Percentiles rank a stretch among this genome's conserved stretches.
These are phyloP conservation scores for Pseudomyrmex pallidus DNA, from an alignment of 1,140 invertebrate species.

Conservation along the genomic window DNA sequence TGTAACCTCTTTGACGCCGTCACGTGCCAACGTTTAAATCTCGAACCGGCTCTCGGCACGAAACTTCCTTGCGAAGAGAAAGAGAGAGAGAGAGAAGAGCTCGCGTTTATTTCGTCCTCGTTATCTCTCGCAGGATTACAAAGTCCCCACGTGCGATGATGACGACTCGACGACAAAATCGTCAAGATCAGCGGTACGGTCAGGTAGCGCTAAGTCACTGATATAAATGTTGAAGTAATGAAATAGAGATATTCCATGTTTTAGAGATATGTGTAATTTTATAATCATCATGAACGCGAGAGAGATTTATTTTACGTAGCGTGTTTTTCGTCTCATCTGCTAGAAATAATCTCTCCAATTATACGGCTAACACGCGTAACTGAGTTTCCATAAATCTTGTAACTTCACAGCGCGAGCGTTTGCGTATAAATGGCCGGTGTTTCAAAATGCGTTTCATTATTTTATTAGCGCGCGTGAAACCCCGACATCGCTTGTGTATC, in stretches of 20 bases:
- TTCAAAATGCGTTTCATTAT: constrained; percentile 21
- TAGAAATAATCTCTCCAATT: constrained; percentile 23
- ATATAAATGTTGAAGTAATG: neutral
- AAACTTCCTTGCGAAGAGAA: constrained; percentile 20
- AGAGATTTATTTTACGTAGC: neutral
- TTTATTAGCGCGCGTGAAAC: constrained; percentile 16
- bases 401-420: neutral
- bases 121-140: constrained; percentile 13
- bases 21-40: constrained; percentile 54
- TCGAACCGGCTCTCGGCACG: constrained; percentile 19
- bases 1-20: constrained; percentile 45
- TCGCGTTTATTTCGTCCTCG: constrained; percentile 28
- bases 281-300: neutral
- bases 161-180: neutral
- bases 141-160: neutral
- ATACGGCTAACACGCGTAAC: neutral
- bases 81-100: constrained; percentile 6
- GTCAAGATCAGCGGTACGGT: neutral
- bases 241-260: neutral
- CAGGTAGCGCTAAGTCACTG: no score
- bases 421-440: constrained; percentile 1
- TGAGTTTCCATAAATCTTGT: constrained; percentile 13
- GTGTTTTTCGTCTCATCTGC: neutral
- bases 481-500: no score
- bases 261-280: neutral